A percentile compares a stretch with the other conserved stretches of the same genome.
phyloP scores from a whole-genome alignment of 2,888 invertebrate genomes.

The Leucophora obtusa region DNA sequence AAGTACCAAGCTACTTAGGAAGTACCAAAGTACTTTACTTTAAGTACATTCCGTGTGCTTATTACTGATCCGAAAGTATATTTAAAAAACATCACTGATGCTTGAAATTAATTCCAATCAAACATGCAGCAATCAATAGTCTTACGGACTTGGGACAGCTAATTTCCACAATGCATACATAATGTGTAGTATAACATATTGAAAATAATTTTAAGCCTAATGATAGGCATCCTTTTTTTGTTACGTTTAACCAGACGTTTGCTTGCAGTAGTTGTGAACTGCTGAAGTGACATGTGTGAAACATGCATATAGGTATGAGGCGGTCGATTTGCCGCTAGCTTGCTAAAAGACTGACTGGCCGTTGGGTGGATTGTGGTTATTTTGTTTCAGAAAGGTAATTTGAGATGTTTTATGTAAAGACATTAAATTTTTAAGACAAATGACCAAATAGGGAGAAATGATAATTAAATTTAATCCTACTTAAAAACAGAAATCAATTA shows the following conservation, averaged over 20 bases:
- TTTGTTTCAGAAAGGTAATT: conserved; percentile 44
- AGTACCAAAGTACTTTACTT: too few species aligned
- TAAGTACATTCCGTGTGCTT: too few species aligned
- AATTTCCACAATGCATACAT: too few species aligned
- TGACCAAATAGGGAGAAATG: conserved; percentile 42
- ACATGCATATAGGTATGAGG: conserved; percentile 33
- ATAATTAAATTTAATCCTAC: conserved; percentile 53
- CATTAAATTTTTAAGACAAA: conserved; percentile 54
- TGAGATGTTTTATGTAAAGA: conserved; percentile 48
- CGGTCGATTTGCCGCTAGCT: conserved; percentile 7
- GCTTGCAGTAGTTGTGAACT: conserved; percentile 37
- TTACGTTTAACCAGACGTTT: conserved; percentile 3
- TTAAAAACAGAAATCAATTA: conserved; percentile 45
- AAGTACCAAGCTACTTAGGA: too few species aligned
- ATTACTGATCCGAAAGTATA: too few species aligned
- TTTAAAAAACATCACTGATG: too few species aligned
- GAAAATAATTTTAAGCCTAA: conserved; percentile 57
- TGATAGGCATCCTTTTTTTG: conserved; percentile 60
- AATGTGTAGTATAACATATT: conserved; percentile 13
- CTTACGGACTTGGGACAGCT: too few species aligned
- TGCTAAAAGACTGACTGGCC: background rate
- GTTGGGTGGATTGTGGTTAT: conserved; percentile 21
- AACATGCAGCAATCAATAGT: too few species aligned
- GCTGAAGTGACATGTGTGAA: conserved; percentile 50
- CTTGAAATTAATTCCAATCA: too few species aligned